phyloP scores from a whole-genome alignment of 2,113 vertebrate genomes.

The Salvelinus namaycush region DNA sequence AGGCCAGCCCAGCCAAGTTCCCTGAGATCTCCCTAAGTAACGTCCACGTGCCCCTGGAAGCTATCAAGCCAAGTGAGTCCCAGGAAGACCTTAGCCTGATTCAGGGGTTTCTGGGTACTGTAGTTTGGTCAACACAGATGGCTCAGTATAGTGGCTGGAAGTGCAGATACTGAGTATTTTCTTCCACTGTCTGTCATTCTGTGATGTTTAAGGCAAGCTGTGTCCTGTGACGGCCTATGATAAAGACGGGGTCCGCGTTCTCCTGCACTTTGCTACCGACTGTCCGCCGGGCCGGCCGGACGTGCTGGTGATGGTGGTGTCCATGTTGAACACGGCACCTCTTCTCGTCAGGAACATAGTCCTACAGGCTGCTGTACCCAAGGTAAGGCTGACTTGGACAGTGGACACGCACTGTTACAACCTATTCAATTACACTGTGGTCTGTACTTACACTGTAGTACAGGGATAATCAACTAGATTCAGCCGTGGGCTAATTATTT shows the following conservation, averaged over 20 bases:
- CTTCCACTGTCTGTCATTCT: no score
- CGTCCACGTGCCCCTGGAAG: constrained; percentile 86
- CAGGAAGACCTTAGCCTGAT: background rate
- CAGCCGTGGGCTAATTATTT: no score
- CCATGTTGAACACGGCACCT: constrained; percentile 90
- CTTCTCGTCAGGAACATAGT: constrained; percentile 82
- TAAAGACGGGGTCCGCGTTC: constrained; percentile 90
- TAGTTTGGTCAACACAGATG: background rate
- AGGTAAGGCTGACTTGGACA: constrained; percentile 71
- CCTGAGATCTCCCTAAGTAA: constrained; percentile 82
- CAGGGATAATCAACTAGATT: no score
- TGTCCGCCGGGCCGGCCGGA: constrained; percentile 83
- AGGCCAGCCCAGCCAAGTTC: constrained; percentile 78
- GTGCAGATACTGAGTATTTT: background rate
- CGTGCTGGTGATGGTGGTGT: constrained; percentile 91
- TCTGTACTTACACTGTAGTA: no score
- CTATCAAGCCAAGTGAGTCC: constrained; percentile 90
- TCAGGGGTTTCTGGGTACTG: background rate
- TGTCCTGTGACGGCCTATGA: constrained; percentile 92
- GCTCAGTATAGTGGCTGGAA: background rate
- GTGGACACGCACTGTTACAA: background rate
- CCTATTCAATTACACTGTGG: no score
- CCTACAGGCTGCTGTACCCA: constrained; percentile 93
- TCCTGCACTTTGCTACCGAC: constrained; percentile 91
- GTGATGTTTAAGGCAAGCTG: constrained; percentile 72